Conservation (phyloP, 2,113 vertebrate genomes). For the Onychostoma macrolepis region DNA sequence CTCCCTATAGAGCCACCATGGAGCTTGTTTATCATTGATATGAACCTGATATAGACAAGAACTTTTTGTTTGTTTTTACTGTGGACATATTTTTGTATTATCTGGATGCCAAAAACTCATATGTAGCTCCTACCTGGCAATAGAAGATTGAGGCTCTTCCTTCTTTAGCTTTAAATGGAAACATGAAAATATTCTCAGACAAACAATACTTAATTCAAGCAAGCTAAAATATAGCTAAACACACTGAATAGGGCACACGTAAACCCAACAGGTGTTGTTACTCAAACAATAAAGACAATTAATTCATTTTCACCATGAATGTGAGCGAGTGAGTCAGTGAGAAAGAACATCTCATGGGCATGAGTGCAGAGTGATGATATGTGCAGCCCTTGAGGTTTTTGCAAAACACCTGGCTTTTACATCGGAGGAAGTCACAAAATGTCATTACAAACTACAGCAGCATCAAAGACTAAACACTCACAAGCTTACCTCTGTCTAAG, state of each 20-base stretch:
- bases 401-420: constrained; percentile 20
- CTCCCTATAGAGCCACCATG: neutral
- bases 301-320: neutral
- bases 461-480: constrained; percentile 5
- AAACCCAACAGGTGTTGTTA: constrained; percentile 21
- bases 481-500: neutral
- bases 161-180: neutral
- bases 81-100: neutral
- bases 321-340: neutral
- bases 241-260: neutral
- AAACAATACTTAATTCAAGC: neutral
- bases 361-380: neutral
- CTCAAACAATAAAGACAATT: constrained; percentile 7
- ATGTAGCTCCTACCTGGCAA: neutral
- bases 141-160: neutral
- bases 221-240: neutral
- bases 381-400: constrained; percentile 1
- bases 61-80: too few species aligned
- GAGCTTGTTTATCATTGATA: neutral
- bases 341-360: neutral
- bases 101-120: neutral
- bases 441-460: neutral
- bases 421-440: constrained; percentile 1
- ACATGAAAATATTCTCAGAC: neutral
- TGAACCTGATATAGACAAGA: neutral